Conservation (phyloP, 1,140 invertebrate species). For the Cotesia glomerata region DNA sequence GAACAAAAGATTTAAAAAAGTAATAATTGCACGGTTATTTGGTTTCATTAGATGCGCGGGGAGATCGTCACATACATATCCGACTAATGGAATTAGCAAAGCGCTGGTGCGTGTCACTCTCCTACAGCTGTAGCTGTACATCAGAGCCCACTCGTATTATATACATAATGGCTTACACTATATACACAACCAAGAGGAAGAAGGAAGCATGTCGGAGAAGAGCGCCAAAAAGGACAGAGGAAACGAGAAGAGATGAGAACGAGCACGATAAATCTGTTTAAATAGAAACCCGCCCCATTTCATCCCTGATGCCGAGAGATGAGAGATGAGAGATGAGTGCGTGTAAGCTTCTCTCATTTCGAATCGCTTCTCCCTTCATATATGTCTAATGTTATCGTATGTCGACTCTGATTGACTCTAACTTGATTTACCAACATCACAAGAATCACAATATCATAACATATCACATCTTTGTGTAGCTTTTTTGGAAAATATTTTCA, state of each 20-base stretch:
- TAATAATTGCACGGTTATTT: slow-evolving; percentile 13
- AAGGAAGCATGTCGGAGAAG: not conserved
- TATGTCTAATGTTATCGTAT: not conserved
- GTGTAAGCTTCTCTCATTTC: slow-evolving; percentile 3
- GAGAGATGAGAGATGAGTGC: not conserved
- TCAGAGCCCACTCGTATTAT: not conserved
- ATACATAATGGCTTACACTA: not conserved
- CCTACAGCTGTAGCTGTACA: not conserved
- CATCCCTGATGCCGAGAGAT: not conserved
- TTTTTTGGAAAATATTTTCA: no score
- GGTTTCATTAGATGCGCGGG: not conserved
- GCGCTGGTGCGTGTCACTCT: slow-evolving; percentile 9
- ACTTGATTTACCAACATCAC: not conserved
- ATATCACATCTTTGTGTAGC: not conserved
- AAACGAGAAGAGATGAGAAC: not conserved
- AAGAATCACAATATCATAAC: not conserved
- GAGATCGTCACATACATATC: not conserved
- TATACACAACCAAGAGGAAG: not conserved
- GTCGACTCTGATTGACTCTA: slow-evolving; percentile 7
- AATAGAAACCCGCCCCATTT: slow-evolving; percentile 21
- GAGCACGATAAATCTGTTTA: not conserved
- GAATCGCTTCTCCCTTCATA: not conserved
- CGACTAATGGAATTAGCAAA: slow-evolving; percentile 20
- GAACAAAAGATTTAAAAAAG: not conserved
- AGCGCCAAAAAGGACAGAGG: not conserved